A percentile compares a stretch with the other conserved stretches of the same genome.
phyloP scores from a whole-genome alignment of 2,888 invertebrate genomes.

The Tineola bisselliella region DNA sequence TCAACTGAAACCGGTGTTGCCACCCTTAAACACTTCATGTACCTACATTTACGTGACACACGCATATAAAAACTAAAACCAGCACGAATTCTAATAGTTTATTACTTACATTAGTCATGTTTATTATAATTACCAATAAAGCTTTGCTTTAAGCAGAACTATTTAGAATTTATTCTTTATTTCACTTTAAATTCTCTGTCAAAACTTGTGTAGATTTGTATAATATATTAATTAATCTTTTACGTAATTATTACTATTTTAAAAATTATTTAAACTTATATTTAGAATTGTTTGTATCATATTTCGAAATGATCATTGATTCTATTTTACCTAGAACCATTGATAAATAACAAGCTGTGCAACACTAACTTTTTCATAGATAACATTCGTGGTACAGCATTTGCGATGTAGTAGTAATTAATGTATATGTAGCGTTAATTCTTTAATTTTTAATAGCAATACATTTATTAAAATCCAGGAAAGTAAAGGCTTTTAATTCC shows the following conservation, averaged over 20 bases:
- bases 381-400: neutral
- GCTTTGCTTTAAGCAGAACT: neutral
- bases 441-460: neutral
- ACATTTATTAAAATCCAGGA: neutral
- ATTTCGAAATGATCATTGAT: no score
- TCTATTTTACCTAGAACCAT: no score
- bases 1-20: constrained; percentile 11
- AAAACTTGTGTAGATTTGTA: no score
- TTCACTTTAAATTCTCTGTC: no score
- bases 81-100: neutral
- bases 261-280: no score
- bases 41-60: constrained; percentile 7
- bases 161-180: no score
- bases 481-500: neutral
- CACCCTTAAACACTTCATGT: neutral
- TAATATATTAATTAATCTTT: no score
- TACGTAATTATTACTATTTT: no score
- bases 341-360: no score
- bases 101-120: constrained; percentile 10
- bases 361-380: neutral
- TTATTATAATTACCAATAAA: constrained; percentile 7
- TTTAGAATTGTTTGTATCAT: no score
- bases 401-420: neutral
- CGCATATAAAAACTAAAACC: constrained; percentile 6
- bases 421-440: neutral